These are phyloP conservation scores for Halichondria panicea DNA, from an alignment of 37 sponge, comb jelly and placozoan species.

Conservation along the genomic window DNA sequence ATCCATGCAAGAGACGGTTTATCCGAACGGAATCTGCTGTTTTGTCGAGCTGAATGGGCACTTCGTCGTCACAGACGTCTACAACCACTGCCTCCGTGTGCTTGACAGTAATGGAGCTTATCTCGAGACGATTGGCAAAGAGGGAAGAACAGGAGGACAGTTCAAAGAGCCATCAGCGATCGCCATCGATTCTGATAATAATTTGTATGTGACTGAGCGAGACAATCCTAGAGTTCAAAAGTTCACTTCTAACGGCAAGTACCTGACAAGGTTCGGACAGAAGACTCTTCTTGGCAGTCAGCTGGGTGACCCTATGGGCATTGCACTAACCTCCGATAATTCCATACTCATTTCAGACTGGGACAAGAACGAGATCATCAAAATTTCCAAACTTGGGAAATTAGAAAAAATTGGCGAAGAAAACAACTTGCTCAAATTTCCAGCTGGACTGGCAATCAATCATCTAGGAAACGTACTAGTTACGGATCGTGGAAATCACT, in stretches of 20 bases:
- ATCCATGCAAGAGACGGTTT: slow-evolving; percentile 5
- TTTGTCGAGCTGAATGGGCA: slow-evolving; percentile 1
- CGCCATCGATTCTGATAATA: background rate
- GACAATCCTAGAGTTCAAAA: slow-evolving; percentile 28
- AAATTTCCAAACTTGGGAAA: slow-evolving; percentile 1
- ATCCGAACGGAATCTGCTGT: slow-evolving; percentile 32
- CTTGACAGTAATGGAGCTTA: slow-evolving; percentile 12
- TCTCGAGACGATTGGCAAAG: slow-evolving; percentile 35
- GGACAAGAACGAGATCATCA: slow-evolving; percentile 12
- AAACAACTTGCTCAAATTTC: slow-evolving; percentile 9
- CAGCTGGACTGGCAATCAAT: slow-evolving; percentile 30
- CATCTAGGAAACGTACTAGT: slow-evolving; percentile 12
- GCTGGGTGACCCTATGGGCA: slow-evolving; percentile 22
- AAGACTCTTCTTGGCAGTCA: slow-evolving; percentile 18
- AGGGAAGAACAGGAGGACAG: slow-evolving; percentile 18
- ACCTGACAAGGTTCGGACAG: slow-evolving; percentile 28
- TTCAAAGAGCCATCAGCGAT: slow-evolving; percentile 42
- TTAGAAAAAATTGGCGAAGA: slow-evolving; percentile 3
- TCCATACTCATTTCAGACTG: slow-evolving; percentile 28
- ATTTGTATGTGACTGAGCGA: slow-evolving; percentile 29
- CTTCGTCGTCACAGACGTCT: slow-evolving; percentile 31
- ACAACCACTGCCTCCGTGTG: slow-evolving; percentile 29
- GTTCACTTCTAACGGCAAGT: slow-evolving; percentile 36
- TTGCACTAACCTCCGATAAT: slow-evolving; percentile 16
- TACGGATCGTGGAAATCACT: slow-evolving; percentile 29